Base-by-base conservation (phyloP, 2,888 invertebrate species). In the Ctenicera cuprea region DNA sequence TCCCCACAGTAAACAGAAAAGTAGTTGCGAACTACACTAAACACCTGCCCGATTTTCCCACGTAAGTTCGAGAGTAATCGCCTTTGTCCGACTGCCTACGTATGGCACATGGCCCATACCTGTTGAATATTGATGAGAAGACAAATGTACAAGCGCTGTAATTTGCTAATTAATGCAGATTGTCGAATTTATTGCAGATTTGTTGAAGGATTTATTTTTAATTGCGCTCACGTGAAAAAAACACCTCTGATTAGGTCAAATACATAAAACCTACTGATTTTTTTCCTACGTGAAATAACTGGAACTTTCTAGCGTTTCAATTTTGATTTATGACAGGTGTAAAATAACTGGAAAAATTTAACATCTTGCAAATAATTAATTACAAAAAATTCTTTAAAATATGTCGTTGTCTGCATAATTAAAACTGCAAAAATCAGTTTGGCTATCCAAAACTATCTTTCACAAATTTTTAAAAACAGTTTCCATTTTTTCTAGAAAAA, bases 21-120 rank as follows among this genome's bases (percentile, higher is more conserved):
- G 77, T 78, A 76, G 78, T 78, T 78, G 80, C 78, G 73, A 77
- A 75, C 73, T 77, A 75, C 72, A 74, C 59, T 69, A 77, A 80
- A 83, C 86, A 86, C 86, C 86, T 85, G 86, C 85, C 79, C 78
- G 81, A 83, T 84, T 83, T 86, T 85, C 86, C 85, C 85, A 85
- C 85, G 86, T 76, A 72, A 65, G 62, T 69, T 73, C 73, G 75
- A 73, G 65, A 69, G 71, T 63, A 63, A 73, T 79, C 79, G 79
- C 71, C 68, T 73, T 63, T 71, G 61, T 71, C 70, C 77, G 77
- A 68, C 63, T 63, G 50, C 76, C 67, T 74, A 73, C 77, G 77
- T 73, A 57, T 68, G 73, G 61, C 70, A 81, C 81, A 80, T 80
- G 80, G 80, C 79, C 81, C 79, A 77, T 79, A 80, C 79, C 81